Evolutionary conservation across 2,888 invertebrate genomes (phyloP).

Genomic region (Caradrina clavipalpis): DNA sequence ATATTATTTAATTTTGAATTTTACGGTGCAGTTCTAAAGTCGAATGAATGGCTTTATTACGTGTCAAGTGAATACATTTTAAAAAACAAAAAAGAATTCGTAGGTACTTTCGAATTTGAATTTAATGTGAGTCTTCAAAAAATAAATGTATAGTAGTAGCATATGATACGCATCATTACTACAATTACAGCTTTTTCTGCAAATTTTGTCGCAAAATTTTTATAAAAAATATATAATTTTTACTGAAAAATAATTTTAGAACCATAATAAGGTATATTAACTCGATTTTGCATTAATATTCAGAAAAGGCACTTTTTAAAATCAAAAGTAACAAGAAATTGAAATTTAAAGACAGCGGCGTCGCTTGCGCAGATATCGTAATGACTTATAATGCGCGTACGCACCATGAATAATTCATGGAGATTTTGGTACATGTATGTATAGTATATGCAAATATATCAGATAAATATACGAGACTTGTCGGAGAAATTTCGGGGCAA

Average conservation of each 20-base stretch:
- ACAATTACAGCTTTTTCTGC: conserved; percentile 1
- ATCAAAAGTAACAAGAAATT: conserved; percentile 68
- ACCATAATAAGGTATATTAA: conserved; percentile 60
- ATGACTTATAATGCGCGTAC: conserved; percentile 72
- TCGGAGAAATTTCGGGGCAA: conserved; percentile 58
- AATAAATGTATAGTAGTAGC: not conserved
- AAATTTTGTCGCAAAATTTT: conserved; percentile 26
- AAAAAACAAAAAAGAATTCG: not conserved
- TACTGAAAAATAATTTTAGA: conserved; percentile 48
- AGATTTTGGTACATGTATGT: conserved; percentile 64
- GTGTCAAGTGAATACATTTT: not conserved
- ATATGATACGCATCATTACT: not conserved
- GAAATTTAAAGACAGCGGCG: conserved; percentile 69
- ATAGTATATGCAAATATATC: conserved; percentile 60
- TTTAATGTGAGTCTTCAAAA: not conserved
- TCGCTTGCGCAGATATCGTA: conserved; percentile 67
- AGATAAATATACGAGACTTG: conserved; percentile 47
- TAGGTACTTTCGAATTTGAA: too few species aligned
- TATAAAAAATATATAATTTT: conserved; percentile 21
- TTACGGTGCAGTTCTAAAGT: too few species aligned
- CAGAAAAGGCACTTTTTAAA: conserved; percentile 52
- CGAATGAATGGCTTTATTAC: too few species aligned
- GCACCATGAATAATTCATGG: conserved; percentile 73
- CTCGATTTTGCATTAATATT: conserved; percentile 61
- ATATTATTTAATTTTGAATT: not conserved